These are phyloP conservation scores for Hucho hucho DNA, from an alignment of 2,113 vertebrate species.

Conservation along the genomic window DNA sequence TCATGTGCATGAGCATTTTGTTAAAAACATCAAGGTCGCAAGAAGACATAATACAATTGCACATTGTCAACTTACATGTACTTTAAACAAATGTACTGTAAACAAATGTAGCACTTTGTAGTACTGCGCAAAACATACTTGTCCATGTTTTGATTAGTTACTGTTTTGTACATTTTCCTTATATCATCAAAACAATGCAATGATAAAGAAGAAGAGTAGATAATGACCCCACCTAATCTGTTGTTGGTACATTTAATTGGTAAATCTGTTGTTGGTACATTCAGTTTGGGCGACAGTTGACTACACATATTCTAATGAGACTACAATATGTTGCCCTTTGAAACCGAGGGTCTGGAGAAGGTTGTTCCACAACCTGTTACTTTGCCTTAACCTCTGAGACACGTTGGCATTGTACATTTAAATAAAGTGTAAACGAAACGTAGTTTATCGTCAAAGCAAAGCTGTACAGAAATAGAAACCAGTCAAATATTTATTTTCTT, in stretches of 20 bases:
- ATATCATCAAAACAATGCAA: constrained; percentile 53
- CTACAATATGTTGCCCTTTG: neutral
- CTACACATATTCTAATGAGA: no score
- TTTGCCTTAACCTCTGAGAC: constrained; percentile 60
- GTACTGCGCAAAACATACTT: constrained; percentile 19
- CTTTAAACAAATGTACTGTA: constrained; percentile 34
- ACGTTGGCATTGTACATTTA: constrained; percentile 37
- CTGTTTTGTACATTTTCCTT: constrained; percentile 52
- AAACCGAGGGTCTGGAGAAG: constrained; percentile 19
- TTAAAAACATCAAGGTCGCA: constrained; percentile 37
- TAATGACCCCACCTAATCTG: neutral
- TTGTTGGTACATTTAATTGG: no score
- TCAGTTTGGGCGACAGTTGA: no score
- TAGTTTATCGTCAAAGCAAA: constrained; percentile 47
- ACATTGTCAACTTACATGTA: neutral
- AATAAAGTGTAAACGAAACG: constrained; percentile 27
- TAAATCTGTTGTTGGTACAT: no score
- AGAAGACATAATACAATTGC: neutral
- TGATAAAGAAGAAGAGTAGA: neutral
- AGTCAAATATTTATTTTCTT: constrained; percentile 57
- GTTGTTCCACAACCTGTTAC: constrained; percentile 52
- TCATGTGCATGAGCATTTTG: constrained; percentile 40
- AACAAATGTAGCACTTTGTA: constrained; percentile 70
- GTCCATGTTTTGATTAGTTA: constrained; percentile 18
- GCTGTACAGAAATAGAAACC: constrained; percentile 28